Conservation (phyloP, 2,888 invertebrate species). For the Ecliptopera silaceata region DNA sequence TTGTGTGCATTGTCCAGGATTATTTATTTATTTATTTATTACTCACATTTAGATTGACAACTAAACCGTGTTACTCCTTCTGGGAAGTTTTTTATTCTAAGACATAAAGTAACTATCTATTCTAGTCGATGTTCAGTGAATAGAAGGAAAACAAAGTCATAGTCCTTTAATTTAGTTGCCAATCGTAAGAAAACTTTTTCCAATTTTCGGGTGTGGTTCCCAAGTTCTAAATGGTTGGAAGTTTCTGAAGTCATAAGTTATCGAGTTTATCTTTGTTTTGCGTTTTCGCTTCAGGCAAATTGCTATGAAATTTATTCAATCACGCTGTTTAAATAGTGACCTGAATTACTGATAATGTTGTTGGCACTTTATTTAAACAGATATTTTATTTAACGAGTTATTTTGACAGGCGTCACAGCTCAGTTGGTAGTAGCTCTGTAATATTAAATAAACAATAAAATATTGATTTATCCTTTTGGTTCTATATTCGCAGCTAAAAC, state of each 20-base stretch:
- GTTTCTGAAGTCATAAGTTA: conserved; percentile 33
- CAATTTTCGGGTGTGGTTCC: conserved; percentile 32
- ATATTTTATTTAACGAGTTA: too few species aligned
- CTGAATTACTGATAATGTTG: background rate
- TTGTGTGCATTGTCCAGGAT: too few species aligned
- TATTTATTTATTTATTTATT: too few species aligned
- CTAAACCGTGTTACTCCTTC: too few species aligned
- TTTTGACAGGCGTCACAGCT: too few species aligned
- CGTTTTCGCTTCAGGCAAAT: conserved; percentile 28
- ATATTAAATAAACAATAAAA: too few species aligned
- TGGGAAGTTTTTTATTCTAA: too few species aligned
- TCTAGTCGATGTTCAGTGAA: background rate
- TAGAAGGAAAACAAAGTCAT: conserved; percentile 11
- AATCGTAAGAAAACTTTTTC: conserved; percentile 39
- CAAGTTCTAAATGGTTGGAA: conserved; percentile 32
- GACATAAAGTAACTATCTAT: too few species aligned
- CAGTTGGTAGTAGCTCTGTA: too few species aligned
- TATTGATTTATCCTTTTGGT: too few species aligned
- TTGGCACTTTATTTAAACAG: background rate
- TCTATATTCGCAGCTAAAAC: too few species aligned
- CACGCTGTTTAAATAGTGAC: conserved; percentile 19
- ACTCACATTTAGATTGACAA: too few species aligned
- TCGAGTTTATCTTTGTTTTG: conserved; percentile 36
- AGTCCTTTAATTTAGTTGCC: conserved; percentile 27
- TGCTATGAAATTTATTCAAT: conserved; percentile 28